Evolutionary conservation across 2,113 vertebrate species (phyloP).

Genomic region (Macaca nemestrina): DNA sequence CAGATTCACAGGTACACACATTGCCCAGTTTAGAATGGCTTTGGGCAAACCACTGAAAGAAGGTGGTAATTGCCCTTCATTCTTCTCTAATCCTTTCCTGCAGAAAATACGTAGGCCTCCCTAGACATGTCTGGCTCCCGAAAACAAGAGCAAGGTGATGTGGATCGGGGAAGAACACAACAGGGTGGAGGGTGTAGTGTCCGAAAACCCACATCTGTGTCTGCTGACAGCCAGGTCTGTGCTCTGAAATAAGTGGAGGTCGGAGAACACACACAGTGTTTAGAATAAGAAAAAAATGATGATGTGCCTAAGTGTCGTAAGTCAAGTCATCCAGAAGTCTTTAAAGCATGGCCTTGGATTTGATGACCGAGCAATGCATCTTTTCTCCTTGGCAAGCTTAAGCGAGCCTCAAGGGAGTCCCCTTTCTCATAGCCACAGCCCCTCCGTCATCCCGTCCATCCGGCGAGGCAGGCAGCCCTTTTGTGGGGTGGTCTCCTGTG

Average conservation of each 20-base stretch:
- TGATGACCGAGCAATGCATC: background rate
- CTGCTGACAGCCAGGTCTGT: background rate
- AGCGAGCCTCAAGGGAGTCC: rapidly evolving
- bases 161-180: rapidly evolving
- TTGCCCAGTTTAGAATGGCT: background rate
- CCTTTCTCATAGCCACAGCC: rapidly evolving
- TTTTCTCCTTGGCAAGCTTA: background rate
- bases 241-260: background rate
- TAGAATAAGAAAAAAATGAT: background rate
- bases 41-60: rapidly evolving
- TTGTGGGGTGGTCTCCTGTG: rapidly evolving
- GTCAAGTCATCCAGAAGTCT: background rate
- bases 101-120: background rate
- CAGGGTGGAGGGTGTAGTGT: rapidly evolving
- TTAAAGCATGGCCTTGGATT: background rate
- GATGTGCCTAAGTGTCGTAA: background rate
- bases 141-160: rapidly evolving
- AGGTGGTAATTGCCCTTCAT: rapidly evolving
- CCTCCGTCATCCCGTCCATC: no score
- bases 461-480: background rate
- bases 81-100: background rate
- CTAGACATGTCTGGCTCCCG: rapidly evolving
- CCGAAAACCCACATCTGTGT: background rate
- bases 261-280: rapidly evolving
- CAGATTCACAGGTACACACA: rapidly evolving